Evolutionary conservation across 2,797 vertebrate species (phyloP).

Genomic region (Sebastes baramenuke): DNA sequence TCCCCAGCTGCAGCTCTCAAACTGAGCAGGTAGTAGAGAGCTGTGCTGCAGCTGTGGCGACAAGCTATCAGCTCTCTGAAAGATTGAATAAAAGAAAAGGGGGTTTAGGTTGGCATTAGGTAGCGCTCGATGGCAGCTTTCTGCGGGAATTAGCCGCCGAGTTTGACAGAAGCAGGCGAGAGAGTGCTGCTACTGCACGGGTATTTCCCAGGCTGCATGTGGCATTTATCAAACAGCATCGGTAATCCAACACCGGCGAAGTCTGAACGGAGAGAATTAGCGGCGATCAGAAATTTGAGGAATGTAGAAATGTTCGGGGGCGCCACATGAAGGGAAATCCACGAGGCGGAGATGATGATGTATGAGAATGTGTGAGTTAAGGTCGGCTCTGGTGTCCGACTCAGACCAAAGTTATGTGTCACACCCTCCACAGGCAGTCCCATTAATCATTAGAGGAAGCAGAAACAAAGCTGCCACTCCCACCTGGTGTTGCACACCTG

Average conservation of each 20-base stretch:
- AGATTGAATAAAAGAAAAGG: slow-evolving; percentile 31
- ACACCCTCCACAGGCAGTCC: slow-evolving; percentile 56
- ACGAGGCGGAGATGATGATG: slow-evolving; percentile 41
- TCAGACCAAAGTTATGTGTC: slow-evolving; percentile 55
- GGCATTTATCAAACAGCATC: slow-evolving; percentile 52
- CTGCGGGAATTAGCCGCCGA: slow-evolving; percentile 40
- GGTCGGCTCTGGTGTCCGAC: slow-evolving; percentile 38
- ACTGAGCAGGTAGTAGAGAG: slow-evolving; percentile 48
- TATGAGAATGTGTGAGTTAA: slow-evolving; percentile 26
- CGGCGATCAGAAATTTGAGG: slow-evolving; percentile 63
- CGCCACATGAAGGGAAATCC: slow-evolving; percentile 39
- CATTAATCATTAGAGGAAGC: slow-evolving; percentile 55
- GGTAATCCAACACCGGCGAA: slow-evolving; percentile 57
- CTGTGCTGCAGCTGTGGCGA: slow-evolving; percentile 36
- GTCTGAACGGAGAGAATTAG: slow-evolving; percentile 50
- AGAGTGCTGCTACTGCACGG: background rate
- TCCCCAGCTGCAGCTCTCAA: slow-evolving; percentile 56
- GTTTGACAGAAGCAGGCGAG: slow-evolving; percentile 40
- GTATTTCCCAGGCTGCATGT: slow-evolving; percentile 64
- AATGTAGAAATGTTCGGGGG: slow-evolving; percentile 62
- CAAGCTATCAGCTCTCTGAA: slow-evolving; percentile 14
- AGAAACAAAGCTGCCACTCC: slow-evolving; percentile 42
- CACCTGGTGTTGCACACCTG: slow-evolving; percentile 20
- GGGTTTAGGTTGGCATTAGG: slow-evolving; percentile 29
- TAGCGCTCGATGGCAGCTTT: slow-evolving; percentile 13